phyloP scores from a whole-genome alignment of 2,797 vertebrate species.

The Gorsachius magnificus region DNA sequence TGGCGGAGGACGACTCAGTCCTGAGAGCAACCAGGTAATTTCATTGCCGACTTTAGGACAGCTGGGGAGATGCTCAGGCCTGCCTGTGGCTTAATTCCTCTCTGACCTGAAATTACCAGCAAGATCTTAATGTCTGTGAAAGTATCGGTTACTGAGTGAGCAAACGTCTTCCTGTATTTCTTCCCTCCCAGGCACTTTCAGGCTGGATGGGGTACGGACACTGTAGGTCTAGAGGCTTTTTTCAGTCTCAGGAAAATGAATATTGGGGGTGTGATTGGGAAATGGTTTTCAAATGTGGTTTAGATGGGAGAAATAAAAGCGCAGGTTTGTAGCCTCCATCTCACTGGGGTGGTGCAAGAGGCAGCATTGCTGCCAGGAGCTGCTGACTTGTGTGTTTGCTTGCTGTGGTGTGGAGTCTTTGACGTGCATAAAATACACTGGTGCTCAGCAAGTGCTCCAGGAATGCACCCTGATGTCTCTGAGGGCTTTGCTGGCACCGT shows the following conservation, averaged over 20 bases:
- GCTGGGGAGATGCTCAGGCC: background rate
- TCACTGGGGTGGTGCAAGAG: background rate
- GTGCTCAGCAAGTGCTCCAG: fast-evolving
- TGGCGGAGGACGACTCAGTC: slow-evolving; percentile 89
- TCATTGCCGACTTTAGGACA: fast-evolving
- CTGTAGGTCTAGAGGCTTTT: background rate
- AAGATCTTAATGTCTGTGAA: background rate
- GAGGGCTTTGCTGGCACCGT: fast-evolving
- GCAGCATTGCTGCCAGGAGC: background rate
- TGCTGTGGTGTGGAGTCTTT: background rate
- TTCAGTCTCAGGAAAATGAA: background rate
- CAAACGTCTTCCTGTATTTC: background rate
- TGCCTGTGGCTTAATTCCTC: background rate
- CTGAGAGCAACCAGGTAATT: slow-evolving; percentile 92
- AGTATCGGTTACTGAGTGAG: background rate
- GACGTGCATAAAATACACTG: fast-evolving
- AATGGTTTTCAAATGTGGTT: background rate
- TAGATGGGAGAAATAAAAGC: background rate
- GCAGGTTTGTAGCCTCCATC: background rate
- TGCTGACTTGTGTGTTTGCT: background rate
- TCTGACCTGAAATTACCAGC: background rate
- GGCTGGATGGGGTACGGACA: background rate
- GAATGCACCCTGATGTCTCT: background rate
- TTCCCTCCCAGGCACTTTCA: background rate
- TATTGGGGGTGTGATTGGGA: background rate